phyloP scores from a whole-genome alignment of 2,888 invertebrate genomes.

The Nephrotoma appendiculata region DNA sequence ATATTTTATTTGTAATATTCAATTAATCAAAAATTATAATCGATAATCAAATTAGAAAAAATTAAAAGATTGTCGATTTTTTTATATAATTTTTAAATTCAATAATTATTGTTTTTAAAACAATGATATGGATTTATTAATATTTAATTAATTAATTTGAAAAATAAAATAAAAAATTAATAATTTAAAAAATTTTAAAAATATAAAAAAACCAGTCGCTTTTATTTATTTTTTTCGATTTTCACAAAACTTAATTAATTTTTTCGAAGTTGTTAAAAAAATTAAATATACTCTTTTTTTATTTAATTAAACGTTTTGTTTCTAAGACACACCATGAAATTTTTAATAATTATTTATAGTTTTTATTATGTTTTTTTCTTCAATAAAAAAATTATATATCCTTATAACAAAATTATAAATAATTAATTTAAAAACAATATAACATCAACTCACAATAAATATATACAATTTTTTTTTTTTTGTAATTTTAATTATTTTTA shows the following conservation, averaged over 20 bases:
- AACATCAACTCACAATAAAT: background rate
- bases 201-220: background rate
- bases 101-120: background rate
- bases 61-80: background rate
- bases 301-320: background rate
- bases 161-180: background rate
- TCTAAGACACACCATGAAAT: slow-evolving; percentile 4
- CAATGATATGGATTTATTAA: background rate
- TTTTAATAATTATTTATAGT: background rate
- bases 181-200: background rate
- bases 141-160: background rate
- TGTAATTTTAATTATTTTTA: background rate
- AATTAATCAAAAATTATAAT: background rate
- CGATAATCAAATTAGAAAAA: background rate
- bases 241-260: background rate
- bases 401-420: background rate
- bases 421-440: background rate
- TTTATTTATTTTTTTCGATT: background rate
- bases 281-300: background rate
- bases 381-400: background rate
- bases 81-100: background rate
- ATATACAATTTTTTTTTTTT: background rate
- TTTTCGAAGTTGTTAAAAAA: background rate
- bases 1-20: background rate
- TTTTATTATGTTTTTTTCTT: background rate